Percentiles rank a stretch among this genome's conserved stretches.
Conservation (phyloP, 2,888 invertebrate species). For the Cryptus viduatorius region DNA sequence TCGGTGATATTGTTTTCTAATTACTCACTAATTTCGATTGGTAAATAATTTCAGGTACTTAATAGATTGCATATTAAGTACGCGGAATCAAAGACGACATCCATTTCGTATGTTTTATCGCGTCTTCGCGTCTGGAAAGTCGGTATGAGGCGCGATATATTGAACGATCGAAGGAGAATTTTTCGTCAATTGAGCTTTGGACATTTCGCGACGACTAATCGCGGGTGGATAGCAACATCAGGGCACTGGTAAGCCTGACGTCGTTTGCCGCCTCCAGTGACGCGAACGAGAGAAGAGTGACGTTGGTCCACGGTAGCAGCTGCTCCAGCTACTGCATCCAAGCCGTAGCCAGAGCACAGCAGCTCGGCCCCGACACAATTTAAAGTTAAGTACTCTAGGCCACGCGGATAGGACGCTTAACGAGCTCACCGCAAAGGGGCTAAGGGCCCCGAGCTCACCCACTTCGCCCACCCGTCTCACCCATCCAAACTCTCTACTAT, state of each 20-base stretch:
- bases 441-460: constrained; percentile 58
- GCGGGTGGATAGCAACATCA: background rate
- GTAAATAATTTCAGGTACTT: too few species aligned
- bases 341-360: constrained; percentile 33
- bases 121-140: too few species aligned
- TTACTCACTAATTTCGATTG: too few species aligned
- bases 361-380: constrained; percentile 70
- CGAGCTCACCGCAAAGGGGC: constrained; percentile 68
- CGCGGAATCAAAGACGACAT: background rate
- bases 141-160: too few species aligned
- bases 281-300: constrained; percentile 29
- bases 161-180: constrained; percentile 5
- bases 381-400: constrained; percentile 68
- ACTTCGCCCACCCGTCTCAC: constrained; percentile 37
- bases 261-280: constrained; percentile 30
- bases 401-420: constrained; percentile 66
- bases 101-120: background rate
- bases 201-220: constrained; percentile 17
- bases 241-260: constrained; percentile 1
- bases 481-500: constrained; percentile 22
- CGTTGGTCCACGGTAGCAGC: constrained; percentile 21
- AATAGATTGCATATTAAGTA: background rate
- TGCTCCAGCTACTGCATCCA: constrained; percentile 30
- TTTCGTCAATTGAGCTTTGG: constrained; percentile 1
- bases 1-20: too few species aligned